Base-by-base conservation (phyloP, 2,888 invertebrate species). In the Gari tellinella region DNA sequence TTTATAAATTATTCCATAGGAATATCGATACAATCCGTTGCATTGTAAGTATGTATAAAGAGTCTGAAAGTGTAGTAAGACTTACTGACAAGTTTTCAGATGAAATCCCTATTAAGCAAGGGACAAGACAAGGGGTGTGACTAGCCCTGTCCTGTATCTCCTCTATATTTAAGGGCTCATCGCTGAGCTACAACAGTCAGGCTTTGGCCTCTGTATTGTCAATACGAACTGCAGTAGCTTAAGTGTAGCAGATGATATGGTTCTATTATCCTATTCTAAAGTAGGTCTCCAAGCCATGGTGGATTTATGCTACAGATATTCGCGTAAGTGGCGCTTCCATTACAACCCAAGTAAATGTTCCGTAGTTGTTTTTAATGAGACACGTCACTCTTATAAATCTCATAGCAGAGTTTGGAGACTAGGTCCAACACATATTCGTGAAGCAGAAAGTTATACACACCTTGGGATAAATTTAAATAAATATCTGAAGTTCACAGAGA, bases 231-330 rank as follows among this genome's bases (percentile, higher is more conserved):
- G 40, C 23, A 21, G 19, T 15, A 43, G 23, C 1, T 26, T 41
- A 21, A 56, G 41, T 10, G 56, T 56, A 1, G 40, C 23, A 10
- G 56, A 56, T 23, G 56, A 56, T 25, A 56, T 56, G 41, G 19
- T 56, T 17, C 43, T 56, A 3, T 4, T 56, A 5, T 38, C 56
- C 14, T 56, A 43, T 3, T 56, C 23, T 12, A 4, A 5, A 3
- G 5, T 25, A 7, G 56, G 56, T 10, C 25, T 56, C 1, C 41
- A 56, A 14, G 43, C 2, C 1, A 31, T 57, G 31, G n/a, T 57
- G 14, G 19, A 57, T 45, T 26, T 45, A 5, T 45, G 57, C 17
- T 46, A 45, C 25, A 15, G 23, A 8, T 46, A 57, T 57, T 57
- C 57, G 0, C n/a, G 45, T 15, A 23, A 10, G 25, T 56, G 56